Percentiles rank a stretch among this genome's conserved stretches.
These are phyloP conservation scores for Chloroclysta siterata DNA, from an alignment of 2,888 invertebrate species.

Conservation along the genomic window DNA sequence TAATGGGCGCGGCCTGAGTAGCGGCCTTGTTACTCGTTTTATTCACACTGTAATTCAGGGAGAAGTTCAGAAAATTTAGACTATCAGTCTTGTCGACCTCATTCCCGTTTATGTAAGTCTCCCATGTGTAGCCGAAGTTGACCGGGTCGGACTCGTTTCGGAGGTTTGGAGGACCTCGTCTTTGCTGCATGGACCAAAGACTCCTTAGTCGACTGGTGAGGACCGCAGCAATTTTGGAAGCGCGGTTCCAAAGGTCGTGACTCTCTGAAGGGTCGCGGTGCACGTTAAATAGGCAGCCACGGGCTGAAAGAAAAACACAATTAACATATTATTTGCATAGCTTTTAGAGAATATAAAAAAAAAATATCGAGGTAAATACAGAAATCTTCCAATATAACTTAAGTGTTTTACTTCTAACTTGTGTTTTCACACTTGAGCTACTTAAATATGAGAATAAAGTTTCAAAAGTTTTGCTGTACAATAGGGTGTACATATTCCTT, in stretches of 20 bases:
- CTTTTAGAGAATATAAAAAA: no score
- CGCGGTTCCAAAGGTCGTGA: constrained; percentile 86
- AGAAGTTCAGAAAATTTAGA: constrained; percentile 48
- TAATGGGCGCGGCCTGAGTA: constrained; percentile 54
- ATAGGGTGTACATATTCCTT: no score
- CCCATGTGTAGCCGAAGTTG: constrained; percentile 89
- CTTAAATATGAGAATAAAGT: no score
- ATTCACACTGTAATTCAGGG: constrained; percentile 48
- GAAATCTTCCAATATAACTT: no score
- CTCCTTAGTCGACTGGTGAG: constrained; percentile 71
- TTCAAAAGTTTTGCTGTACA: no score
- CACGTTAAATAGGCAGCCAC: constrained; percentile 91
- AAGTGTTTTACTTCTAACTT: no score
- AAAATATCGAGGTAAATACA: no score
- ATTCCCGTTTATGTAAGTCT: constrained; percentile 80
- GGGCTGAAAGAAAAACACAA: constrained; percentile 66
- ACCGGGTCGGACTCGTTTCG: constrained; percentile 87
- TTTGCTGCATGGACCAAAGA: constrained; percentile 78
- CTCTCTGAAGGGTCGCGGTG: constrained; percentile 92
- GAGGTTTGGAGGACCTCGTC: constrained; percentile 73
- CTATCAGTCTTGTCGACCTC: constrained; percentile 43
- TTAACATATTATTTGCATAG: not conserved
- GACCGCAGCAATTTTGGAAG: constrained; percentile 76
- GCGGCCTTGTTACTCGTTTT: constrained; percentile 45
- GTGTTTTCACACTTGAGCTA: no score